Evolutionary conservation across 2,113 vertebrate genomes (phyloP).

Genomic region (Dicerorhinus sumatrensis): DNA sequence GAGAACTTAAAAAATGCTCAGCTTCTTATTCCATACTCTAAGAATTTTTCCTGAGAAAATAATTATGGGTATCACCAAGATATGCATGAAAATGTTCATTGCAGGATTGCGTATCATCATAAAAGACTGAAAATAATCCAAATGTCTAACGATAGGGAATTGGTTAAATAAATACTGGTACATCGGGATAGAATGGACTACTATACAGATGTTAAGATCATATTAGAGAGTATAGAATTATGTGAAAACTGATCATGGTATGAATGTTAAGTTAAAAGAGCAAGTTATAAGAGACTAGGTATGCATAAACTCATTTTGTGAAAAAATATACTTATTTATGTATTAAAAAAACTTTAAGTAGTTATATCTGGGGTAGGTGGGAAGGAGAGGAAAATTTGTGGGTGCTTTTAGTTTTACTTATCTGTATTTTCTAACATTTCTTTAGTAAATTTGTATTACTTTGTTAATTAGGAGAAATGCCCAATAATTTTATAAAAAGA

Average conservation of each 20-base stretch:
- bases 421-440: slow-evolving; percentile 1
- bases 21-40: not conserved
- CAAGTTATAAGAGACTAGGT: not conserved
- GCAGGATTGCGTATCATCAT: not conserved
- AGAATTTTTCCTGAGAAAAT: slow-evolving; percentile 32
- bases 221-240: not conserved
- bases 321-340: not conserved
- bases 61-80: not conserved
- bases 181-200: not conserved
- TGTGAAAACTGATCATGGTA: not conserved
- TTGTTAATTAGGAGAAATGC: slow-evolving; percentile 21
- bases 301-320: not conserved
- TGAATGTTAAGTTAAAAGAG: not conserved
- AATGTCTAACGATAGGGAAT: not conserved
- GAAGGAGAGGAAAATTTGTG: not conserved
- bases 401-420: not conserved
- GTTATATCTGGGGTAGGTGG: not conserved
- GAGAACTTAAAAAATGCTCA: not conserved
- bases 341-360: not conserved
- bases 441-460: not conserved
- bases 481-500: slow-evolving; percentile 31
- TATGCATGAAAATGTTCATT: not conserved
- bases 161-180: not conserved
- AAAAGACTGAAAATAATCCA: not conserved
- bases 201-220: not conserved